Evolutionary conservation across 2,113 vertebrate species (phyloP).

Genomic region (Phaethon lepturus): DNA sequence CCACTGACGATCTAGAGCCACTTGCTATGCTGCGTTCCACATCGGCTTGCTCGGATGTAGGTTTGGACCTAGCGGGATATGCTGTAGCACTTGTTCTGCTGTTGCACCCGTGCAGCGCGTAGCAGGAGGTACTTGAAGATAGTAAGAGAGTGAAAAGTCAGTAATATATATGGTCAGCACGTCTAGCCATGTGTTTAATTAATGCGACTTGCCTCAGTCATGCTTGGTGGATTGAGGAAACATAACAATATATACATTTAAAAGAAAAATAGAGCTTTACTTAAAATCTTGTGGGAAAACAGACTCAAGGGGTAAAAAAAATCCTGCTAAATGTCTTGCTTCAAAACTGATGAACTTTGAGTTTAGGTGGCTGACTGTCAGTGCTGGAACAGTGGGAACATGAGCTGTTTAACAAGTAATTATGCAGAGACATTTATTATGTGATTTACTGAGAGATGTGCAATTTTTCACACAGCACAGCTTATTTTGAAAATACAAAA

Average conservation of each 20-base stretch:
- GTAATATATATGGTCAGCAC: background rate
- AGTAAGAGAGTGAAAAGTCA: background rate
- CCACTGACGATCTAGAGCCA: accelerated
- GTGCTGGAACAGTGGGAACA: background rate
- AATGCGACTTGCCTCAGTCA: background rate
- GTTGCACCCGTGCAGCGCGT: background rate
- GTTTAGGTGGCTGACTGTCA: background rate
- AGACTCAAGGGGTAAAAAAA: background rate
- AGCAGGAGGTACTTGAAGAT: background rate
- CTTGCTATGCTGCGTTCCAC: accelerated
- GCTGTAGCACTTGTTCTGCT: background rate
- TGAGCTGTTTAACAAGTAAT: background rate
- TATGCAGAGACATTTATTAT: background rate
- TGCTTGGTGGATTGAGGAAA: background rate
- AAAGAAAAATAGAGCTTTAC: background rate
- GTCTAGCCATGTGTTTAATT: background rate
- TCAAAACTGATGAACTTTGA: background rate
- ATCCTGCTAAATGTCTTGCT: background rate
- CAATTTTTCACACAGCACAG: background rate
- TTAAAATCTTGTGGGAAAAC: background rate
- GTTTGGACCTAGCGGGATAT: background rate
- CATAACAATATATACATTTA: background rate
- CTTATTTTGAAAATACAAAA: background rate
- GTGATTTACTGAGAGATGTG: background rate
- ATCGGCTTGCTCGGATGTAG: accelerated